Base-by-base conservation (phyloP, 1,140 invertebrate genomes). In the Gryon sp. region DNA sequence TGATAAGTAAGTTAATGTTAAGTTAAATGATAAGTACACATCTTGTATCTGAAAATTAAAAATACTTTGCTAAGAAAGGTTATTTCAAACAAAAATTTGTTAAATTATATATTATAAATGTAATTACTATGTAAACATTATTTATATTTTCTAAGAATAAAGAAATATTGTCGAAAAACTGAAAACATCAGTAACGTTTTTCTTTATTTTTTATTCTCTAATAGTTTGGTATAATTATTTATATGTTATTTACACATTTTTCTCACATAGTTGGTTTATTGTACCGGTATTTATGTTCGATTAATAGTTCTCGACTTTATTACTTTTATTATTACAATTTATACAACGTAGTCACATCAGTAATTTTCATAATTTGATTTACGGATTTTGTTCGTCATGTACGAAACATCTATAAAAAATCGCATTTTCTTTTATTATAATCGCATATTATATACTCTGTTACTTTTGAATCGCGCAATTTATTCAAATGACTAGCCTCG, bases 211-310 rank as follows among this genome's bases (percentile, higher is more conserved):
- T 60, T 41, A 50, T 73, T 73, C 22, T 12, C 15, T 57, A 70
- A 68, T 77, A 62, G 55, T 70, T 72, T n/a, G 34, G 46, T 68
- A 66, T 52, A 41, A 70, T 77, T 22, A 50, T 69, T 75, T 76
- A 77, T 77, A 77, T 77, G 72, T 77, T 76, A 77, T 77, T 60
- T 77, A 77, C 75, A 77, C 30, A 66, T 14, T 28, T 34, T 34
- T 59, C 24, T 53, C 46, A 34, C 34, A 62, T 30, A 65, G 32
- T 41, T 55, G 32, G 28, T 68, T 72, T 57, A 62, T 66, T 77
- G 43, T 62, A 72, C 40, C 66, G 43, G n/a, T n/a, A 53, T 53
- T 70, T 70, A 70, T 16, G 53, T 55, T 72, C 60, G 65, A 18
- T 59, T 65, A 76, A 69, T 76, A 65, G 22, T 72, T 72, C n/a